A percentile compares a stretch with the other conserved stretches of the same genome.
These are phyloP conservation scores for Netelia inedita DNA, from an alignment of 2,888 invertebrate species.

Conservation along the genomic window DNA sequence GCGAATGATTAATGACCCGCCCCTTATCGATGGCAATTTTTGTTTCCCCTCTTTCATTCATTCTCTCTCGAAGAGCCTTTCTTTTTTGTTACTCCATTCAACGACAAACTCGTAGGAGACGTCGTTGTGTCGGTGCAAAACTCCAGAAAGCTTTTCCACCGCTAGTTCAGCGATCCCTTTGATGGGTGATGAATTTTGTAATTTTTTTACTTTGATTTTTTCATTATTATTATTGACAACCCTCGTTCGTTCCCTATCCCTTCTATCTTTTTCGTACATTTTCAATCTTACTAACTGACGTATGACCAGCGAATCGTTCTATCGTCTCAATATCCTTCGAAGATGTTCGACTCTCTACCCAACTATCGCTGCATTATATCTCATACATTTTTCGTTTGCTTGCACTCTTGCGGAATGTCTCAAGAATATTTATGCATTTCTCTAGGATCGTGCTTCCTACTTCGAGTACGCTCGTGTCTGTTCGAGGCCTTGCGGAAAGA, in stretches of 20 bases:
- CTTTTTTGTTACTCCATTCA: background rate
- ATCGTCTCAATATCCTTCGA: too few species aligned
- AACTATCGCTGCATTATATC: too few species aligned
- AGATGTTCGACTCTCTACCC: too few species aligned
- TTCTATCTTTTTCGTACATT: too few species aligned
- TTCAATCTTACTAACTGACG: too few species aligned
- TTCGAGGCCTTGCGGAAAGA: conserved; percentile 62
- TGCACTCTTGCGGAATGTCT: conserved; percentile 20
- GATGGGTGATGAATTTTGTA: background rate
- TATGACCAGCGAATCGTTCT: too few species aligned
- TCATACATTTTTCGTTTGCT: too few species aligned
- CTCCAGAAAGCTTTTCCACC: background rate
- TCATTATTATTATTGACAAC: background rate
- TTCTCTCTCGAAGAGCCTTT: conserved; percentile 14
- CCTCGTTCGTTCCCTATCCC: too few species aligned
- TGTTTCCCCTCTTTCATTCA: conserved; percentile 10
- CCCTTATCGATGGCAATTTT: conserved; percentile 30
- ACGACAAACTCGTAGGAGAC: background rate
- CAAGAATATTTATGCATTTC: conserved; percentile 9
- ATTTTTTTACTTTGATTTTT: background rate
- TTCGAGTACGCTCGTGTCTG: background rate
- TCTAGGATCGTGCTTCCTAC: conserved; percentile 19
- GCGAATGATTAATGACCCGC: conserved; percentile 47
- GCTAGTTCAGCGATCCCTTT: background rate
- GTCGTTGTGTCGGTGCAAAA: background rate